Evolutionary conservation across 1,140 invertebrate genomes (phyloP), one percentile per base, ranked within the genome.

Genomic region (Hylaeus anthracinus): DNA sequence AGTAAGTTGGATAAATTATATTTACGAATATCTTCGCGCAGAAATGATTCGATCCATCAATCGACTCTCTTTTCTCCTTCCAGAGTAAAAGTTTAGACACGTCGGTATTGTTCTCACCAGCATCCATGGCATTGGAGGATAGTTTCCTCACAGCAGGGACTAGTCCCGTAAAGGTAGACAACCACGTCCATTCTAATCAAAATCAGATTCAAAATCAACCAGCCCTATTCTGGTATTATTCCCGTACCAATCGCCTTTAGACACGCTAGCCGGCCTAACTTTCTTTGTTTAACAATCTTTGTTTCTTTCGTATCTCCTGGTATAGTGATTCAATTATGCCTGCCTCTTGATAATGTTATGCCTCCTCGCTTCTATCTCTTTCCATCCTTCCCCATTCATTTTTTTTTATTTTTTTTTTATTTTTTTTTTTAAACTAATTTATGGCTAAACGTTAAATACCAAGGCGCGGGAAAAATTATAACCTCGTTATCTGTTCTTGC

Each of bases 81-180:
- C 94, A 97, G 96, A 98, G 97, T 91, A 98, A 98, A 94, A 97
- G 96, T 66, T 92, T 98, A 89, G 95, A 97, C 86, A 95, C 96
- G 48, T 97, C 97, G 8, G 95, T 97, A 14, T 92, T 97, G 79
- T 98, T 98, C 89, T 98, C 97, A 1, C 97, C 98, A 2, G 96
- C 97, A 12, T 97, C 97, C 5, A 97, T 98, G 88, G 94, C 96
- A 15, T 93, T 95, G 79, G 95, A 95, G 60, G 84, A 92, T 84
- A 93, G 91, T 88, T 93, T 93, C 67, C 84, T 94, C 72, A 87
- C 91, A 55, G 90, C 91, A 77, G 92, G 91, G 71, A 90, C 92
- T 55, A 94, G 92, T 88, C 92, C 93, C 45, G 83, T 91, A 69
- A 93, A 94, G 93, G 93, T 93, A 93, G 92, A 93, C 58, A 86